These are phyloP conservation scores for Pristionchus exspectatus DNA, from an alignment of 2,888 invertebrate species.

Conservation along the genomic window DNA sequence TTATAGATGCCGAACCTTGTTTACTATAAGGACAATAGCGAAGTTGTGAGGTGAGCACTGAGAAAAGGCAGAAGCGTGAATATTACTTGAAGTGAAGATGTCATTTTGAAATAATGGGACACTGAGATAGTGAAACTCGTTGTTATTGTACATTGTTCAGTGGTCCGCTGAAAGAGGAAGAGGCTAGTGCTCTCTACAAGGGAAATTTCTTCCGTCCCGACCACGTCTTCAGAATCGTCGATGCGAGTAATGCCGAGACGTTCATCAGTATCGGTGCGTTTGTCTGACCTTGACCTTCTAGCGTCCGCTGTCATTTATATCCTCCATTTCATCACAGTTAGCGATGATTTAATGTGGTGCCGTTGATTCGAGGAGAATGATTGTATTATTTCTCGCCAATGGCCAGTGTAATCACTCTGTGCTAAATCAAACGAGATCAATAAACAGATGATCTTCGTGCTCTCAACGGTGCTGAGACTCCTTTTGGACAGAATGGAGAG, in stretches of 20 bases:
- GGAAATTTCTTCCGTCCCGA: not conserved
- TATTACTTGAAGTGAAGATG: too few relatives aligned
- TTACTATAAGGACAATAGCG: conserved; percentile 1
- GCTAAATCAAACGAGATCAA: too few relatives aligned
- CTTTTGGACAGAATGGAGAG: not conserved
- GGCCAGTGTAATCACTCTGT: too few relatives aligned
- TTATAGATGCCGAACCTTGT: not conserved
- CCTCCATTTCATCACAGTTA: too few relatives aligned
- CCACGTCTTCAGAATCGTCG: conserved; percentile 23
- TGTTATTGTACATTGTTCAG: not conserved
- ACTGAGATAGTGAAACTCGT: not conserved
- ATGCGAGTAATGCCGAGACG: not conserved
- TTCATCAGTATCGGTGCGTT: not conserved
- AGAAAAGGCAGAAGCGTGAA: not conserved
- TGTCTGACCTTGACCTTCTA: too few relatives aligned
- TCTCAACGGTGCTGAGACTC: not conserved
- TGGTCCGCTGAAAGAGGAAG: not conserved
- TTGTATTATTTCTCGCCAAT: too few relatives aligned
- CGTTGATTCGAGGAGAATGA: too few relatives aligned
- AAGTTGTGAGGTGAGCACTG: conserved; percentile 20
- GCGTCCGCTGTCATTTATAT: too few relatives aligned
- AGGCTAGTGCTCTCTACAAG: not conserved
- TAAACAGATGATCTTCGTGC: not conserved
- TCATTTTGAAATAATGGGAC: too few relatives aligned
- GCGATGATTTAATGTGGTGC: too few relatives aligned